These are phyloP conservation scores for Lucilia cuprina DNA, from an alignment of 1,140 invertebrate species.

Conservation along the genomic window DNA sequence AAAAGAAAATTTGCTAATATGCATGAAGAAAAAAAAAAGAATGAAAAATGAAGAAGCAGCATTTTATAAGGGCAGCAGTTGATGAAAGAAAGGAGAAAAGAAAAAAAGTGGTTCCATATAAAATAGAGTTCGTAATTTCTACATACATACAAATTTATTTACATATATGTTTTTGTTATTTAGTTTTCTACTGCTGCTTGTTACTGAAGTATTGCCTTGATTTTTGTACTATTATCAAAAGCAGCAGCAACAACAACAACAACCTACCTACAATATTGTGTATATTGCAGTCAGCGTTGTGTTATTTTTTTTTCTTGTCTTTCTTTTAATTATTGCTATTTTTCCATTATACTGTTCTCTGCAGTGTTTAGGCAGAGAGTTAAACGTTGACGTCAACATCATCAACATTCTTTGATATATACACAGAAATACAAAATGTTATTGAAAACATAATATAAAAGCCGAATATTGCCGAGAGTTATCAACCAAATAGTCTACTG, in stretches of 20 bases:
- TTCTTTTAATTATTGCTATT: background rate
- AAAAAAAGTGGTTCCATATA: slow-evolving; percentile 9
- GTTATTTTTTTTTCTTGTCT: background rate
- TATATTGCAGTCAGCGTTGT: background rate
- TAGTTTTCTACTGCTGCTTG: background rate
- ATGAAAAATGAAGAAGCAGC: background rate
- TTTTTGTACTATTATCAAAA: background rate
- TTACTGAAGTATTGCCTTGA: background rate
- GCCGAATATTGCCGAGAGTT: slow-evolving; percentile 21
- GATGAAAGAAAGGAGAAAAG: background rate
- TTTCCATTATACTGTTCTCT: background rate
- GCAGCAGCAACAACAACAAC: no score
- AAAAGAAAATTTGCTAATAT: background rate
- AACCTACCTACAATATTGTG: no score
- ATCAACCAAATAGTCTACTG: slow-evolving; percentile 24
- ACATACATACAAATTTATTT: background rate
- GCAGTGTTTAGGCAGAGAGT: background rate
- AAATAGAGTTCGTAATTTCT: background rate
- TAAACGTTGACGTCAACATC: background rate
- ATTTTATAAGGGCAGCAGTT: background rate
- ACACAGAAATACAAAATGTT: slow-evolving; percentile 20
- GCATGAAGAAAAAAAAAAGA: background rate
- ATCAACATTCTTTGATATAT: background rate
- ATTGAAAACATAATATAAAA: background rate
- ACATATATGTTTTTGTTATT: background rate